These are phyloP conservation scores for Ornithoptera priamus DNA, from an alignment of 2,888 invertebrate genomes.

Conservation along the genomic window DNA sequence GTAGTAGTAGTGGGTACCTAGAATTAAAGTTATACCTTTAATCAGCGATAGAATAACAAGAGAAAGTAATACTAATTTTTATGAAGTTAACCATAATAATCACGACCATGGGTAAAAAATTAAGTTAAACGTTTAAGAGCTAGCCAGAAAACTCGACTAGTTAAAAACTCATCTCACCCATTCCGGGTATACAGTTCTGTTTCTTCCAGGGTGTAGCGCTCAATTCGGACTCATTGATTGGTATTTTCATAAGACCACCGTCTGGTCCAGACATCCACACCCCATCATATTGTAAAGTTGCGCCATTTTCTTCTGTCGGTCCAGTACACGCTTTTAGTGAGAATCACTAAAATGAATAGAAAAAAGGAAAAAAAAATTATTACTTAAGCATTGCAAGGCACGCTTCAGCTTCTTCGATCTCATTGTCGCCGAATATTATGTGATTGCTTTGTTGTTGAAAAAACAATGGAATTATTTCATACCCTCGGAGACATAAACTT, in stretches of 20 bases:
- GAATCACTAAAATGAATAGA: too few species aligned
- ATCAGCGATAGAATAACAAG: background rate
- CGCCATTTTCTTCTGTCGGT: conserved; percentile 64
- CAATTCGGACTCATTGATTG: conserved; percentile 49
- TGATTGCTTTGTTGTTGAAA: too few species aligned
- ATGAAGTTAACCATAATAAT: too few species aligned
- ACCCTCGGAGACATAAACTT: conserved; percentile 71
- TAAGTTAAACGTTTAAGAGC: too few species aligned
- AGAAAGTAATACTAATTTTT: background rate
- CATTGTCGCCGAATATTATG: too few species aligned
- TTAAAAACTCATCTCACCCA: conserved; percentile 42
- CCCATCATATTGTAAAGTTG: conserved; percentile 69
- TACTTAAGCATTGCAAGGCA: conserved; percentile 8
- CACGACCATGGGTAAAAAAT: too few species aligned
- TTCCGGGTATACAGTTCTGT: conserved; percentile 60
- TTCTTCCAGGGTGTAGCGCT: conserved; percentile 56
- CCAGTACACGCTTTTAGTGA: conserved; percentile 65
- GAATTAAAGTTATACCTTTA: too few species aligned
- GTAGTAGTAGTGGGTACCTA: conserved; percentile 64
- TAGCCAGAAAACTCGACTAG: too few species aligned
- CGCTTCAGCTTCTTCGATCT: too few species aligned
- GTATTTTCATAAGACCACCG: conserved; percentile 55
- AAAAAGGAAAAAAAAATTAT: background rate
- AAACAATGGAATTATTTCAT: too few species aligned
- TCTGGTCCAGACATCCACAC: conserved; percentile 67